A percentile compares a stretch with the other conserved stretches of the same genome.
Conservation (phyloP, 1,140 invertebrate species). For the Drosophila paulistorum region DNA sequence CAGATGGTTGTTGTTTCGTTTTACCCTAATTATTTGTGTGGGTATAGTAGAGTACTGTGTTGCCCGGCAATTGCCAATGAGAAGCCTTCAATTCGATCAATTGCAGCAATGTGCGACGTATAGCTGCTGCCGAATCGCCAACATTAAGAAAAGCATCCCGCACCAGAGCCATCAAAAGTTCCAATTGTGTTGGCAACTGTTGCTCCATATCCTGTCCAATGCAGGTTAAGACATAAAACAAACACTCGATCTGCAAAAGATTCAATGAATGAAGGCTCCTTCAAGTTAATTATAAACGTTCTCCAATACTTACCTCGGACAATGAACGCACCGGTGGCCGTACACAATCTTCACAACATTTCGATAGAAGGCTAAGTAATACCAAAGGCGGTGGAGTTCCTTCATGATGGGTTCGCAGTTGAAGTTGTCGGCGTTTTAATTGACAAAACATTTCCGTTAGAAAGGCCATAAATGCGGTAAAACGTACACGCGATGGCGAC, state of each 20-base stretch:
- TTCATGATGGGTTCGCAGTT: constrained; percentile 87
- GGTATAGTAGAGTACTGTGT: constrained; percentile 95
- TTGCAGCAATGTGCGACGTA: constrained; percentile 92
- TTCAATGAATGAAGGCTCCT: constrained; percentile 2
- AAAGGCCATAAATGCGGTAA: constrained; percentile 93
- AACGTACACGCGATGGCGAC: constrained; percentile 85
- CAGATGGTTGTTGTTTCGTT: not conserved
- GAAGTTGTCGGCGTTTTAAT: constrained; percentile 89
- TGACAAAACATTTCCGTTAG: constrained; percentile 94
- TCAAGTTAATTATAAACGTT: not conserved
- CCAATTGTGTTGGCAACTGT: constrained; percentile 91
- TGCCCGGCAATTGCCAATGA: constrained; percentile 93
- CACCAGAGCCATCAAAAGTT: constrained; percentile 89
- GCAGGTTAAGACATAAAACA: constrained; percentile 93
- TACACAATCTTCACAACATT: constrained; percentile 93
- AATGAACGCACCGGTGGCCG: constrained; percentile 90
- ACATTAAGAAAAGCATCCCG: constrained; percentile 92
- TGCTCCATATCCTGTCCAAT: constrained; percentile 92
- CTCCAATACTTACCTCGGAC: constrained; percentile 85
- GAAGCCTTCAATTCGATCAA: constrained; percentile 94
- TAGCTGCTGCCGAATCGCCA: constrained; percentile 86
- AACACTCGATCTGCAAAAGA: constrained; percentile 89
- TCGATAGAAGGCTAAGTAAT: constrained; percentile 90
- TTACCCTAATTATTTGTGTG: constrained; percentile 84
- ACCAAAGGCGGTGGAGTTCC: constrained; percentile 88